Base-by-base conservation (phyloP, 2,888 invertebrate species). In the Coleophora deauratella region DNA sequence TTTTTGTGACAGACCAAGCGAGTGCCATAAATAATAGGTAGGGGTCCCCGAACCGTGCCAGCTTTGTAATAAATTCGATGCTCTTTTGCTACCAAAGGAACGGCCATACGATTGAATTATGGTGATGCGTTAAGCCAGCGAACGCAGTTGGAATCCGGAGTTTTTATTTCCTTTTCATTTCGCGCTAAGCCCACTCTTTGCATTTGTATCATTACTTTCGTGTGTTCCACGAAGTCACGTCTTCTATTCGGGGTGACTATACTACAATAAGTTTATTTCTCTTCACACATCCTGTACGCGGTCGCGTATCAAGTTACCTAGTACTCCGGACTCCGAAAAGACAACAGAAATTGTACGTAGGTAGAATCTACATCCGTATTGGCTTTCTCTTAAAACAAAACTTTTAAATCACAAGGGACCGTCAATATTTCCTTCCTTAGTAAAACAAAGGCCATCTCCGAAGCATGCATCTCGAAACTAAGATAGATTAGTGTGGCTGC, bases 1-100 rank as follows among this genome's bases (percentile, higher is more conserved):
- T 85, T 85, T 85, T 85, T 84, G 79, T 82, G 81, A 82, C 81
- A 82, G 81, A 79, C 81, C 78, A 78, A 84, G 78, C 72, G 75
- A 79, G 69, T 76, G 81, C 81, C 82, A 85, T 85, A 85, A 85
- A 85, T 85, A 85, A 85, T 84, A 85, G 81, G 79, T 76, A 79
- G 79, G 84, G 82, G 80, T 75, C 72, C 78, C 73, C 67, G 71
- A 71, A 70, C 69, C 62, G 67, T 68, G 72, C 67, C 70, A 69
- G 78, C 80, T 76, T 82, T 80, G 82, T 84, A 78, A 81, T 82
- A 82, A 84, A 84, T 81, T 76, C 71, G 77, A 75, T 82, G 84
- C 78, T 84, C 84, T 78, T 85, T 84, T 78, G 75, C 80, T 76
- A 80, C 73, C 76, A 69, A 74, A 73, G 72, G 67, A 79, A 63